These are phyloP conservation scores for Heteronetta atricapilla DNA, from an alignment of 2,113 vertebrate genomes.

Conservation along the genomic window DNA sequence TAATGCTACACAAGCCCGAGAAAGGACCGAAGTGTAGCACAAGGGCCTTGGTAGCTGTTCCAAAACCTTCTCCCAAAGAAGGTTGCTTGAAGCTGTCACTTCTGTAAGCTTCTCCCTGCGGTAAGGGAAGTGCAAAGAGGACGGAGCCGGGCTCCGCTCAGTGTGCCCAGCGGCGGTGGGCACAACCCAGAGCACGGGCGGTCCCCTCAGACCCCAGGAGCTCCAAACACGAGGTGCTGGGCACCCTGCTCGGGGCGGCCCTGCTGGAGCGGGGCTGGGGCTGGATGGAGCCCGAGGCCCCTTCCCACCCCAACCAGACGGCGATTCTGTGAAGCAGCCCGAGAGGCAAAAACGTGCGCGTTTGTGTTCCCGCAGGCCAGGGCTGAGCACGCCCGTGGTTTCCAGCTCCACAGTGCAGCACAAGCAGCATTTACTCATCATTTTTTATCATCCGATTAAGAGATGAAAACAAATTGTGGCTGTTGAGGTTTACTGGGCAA, in stretches of 20 bases:
- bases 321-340: not conserved
- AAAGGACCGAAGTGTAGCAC: not conserved
- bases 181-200: too few species aligned
- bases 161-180: too few species aligned
- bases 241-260: too few species aligned
- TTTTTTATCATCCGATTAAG: not conserved
- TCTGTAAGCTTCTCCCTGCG: not conserved
- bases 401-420: not conserved
- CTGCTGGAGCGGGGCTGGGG: too few species aligned
- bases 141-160: too few species aligned
- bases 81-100: not conserved
- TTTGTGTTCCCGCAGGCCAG: not conserved
- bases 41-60: not conserved
- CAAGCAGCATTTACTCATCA: not conserved
- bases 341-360: not conserved
- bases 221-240: too few species aligned
- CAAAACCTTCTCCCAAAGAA: not conserved
- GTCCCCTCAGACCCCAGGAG: too few species aligned
- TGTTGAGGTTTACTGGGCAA: not conserved
- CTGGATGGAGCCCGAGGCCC: too few species aligned
- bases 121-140: too few species aligned
- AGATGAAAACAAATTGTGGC: not conserved
- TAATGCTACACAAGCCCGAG: not conserved
- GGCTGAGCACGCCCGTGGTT: not conserved
- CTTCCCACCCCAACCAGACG: too few species aligned